Percentiles rank a stretch among this genome's conserved stretches.
Conservation (phyloP, 2,797 vertebrate genomes). For the Atherinosoma microstoma region DNA sequence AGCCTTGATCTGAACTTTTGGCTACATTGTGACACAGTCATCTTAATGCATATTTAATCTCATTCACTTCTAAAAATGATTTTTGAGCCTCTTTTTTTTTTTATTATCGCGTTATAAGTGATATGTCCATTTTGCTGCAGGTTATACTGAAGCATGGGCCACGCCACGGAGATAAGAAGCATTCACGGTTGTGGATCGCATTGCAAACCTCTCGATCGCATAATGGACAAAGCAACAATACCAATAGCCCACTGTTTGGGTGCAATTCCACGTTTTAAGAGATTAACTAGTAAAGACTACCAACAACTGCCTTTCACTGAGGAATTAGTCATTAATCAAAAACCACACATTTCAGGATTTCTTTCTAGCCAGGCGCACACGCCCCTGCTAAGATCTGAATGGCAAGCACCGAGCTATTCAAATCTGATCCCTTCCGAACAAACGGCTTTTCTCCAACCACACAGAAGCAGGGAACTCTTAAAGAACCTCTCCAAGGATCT, state of each 20-base stretch:
- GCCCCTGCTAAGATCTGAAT: slow-evolving; percentile 76
- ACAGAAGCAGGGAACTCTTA: slow-evolving; percentile 75
- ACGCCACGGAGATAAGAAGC: slow-evolving; percentile 9
- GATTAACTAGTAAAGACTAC: slow-evolving; percentile 85
- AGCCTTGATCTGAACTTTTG: slow-evolving; percentile 57
- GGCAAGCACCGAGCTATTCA: slow-evolving; percentile 77
- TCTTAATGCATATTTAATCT: slow-evolving; percentile 8
- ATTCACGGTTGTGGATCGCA: slow-evolving; percentile 53
- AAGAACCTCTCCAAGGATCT: slow-evolving; percentile 79
- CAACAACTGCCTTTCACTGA: slow-evolving; percentile 83
- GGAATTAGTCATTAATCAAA: slow-evolving; percentile 80
- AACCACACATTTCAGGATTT: slow-evolving; percentile 74
- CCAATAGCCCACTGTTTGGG: slow-evolving; percentile 72
- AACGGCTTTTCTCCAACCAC: slow-evolving; percentile 79
- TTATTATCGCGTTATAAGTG: slow-evolving; percentile 10
- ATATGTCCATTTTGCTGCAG: background rate
- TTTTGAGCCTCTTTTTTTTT: slow-evolving; percentile 2
- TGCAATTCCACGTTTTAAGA: slow-evolving; percentile 77
- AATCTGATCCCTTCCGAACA: slow-evolving; percentile 78
- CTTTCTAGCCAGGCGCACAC: slow-evolving; percentile 63
- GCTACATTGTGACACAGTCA: slow-evolving; percentile 39
- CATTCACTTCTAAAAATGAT: background rate
- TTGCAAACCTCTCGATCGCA: slow-evolving; percentile 64
- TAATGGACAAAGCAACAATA: slow-evolving; percentile 65
- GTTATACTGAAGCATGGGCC: slow-evolving; percentile 26